Conservation (phyloP, 2,113 vertebrate genomes). For the Ceratotherium simum region DNA sequence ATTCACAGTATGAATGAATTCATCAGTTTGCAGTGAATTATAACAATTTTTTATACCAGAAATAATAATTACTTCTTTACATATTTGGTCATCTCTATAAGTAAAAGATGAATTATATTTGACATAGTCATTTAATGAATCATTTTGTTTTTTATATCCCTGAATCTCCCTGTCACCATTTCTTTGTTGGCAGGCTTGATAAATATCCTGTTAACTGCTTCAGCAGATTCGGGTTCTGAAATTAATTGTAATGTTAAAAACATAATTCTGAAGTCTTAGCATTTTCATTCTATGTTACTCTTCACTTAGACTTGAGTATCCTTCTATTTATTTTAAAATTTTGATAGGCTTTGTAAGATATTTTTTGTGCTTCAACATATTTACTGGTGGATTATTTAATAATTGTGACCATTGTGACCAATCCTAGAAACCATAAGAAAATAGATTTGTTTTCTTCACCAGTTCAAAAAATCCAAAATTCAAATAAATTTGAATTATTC, state of each 20-base stretch:
- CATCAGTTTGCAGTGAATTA: not conserved
- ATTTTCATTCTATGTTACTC: not conserved
- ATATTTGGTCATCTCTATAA: not conserved
- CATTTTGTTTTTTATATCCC: not conserved
- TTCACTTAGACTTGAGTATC: not conserved
- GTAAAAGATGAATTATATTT: not conserved
- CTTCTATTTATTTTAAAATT: not conserved
- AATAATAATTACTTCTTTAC: not conserved
- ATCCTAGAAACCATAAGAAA: not conserved
- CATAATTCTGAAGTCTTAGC: not conserved
- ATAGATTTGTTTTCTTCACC: not conserved
- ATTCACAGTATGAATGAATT: not conserved
- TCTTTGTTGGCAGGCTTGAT: not conserved
- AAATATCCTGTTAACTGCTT: not conserved
- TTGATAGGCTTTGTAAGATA: not conserved
- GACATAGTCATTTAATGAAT: not conserved
- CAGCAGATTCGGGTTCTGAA: not conserved
- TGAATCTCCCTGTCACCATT: not conserved
- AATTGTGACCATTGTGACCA: not conserved
- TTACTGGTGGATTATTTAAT: not conserved
- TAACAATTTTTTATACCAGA: not conserved
- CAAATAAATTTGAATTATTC: not conserved
- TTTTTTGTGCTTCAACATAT: not conserved
- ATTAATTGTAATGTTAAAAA: not conserved
- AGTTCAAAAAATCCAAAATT: slow-evolving; percentile 1